Base-by-base conservation (phyloP, 2,797 vertebrate species). In the Pseudochaenichthys georgianus region DNA sequence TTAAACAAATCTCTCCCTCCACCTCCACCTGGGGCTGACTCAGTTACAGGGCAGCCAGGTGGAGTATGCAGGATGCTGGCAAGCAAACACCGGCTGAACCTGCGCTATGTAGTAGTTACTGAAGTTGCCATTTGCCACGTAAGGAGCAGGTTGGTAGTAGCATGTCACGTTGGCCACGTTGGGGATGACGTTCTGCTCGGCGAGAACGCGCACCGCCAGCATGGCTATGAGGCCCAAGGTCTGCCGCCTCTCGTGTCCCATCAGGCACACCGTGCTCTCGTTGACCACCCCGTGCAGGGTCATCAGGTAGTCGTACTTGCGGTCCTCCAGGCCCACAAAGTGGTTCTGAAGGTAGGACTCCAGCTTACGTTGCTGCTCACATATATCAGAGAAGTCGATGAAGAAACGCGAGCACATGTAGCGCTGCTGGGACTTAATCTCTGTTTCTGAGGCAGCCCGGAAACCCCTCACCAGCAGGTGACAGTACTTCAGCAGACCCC, bases 371-470 rank as follows among this genome's bases (percentile, higher is more conserved):
- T 97, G 98, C 94, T 99, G 98, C 81, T 99, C 98, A 16, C 96
- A 95, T 42, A 99, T 99, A 89, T 99, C 98, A 13, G 98, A 95
- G 93, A 99, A 99, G 95, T 99, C 98, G 82, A 99, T 99, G 93
- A 99, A 99, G 94, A 99, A 99, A 78, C 98, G 96, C 0, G 98
- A 99, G 88, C 98, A 99, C 98, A 99, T 99, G 90, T 99, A 99
- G 85, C 98, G 97, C 95, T 99, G 98, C 73, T 99, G 95, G 64
- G 96, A 97, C 94, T 99, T 99, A 95, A 99, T 99, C 91, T 99
- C 97, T 0, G 95, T 85, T 90, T 98, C 97, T 0, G 97, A 99
- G n/a, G 95, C 97, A 0, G 98, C 96, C 83, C 95, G 94, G 92
- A 99, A 99, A 64, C 96, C 97, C 92, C 98, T 95, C 91, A 99